phyloP scores from a whole-genome alignment of 2,797 vertebrate genomes.

The Merluccius polli region DNA sequence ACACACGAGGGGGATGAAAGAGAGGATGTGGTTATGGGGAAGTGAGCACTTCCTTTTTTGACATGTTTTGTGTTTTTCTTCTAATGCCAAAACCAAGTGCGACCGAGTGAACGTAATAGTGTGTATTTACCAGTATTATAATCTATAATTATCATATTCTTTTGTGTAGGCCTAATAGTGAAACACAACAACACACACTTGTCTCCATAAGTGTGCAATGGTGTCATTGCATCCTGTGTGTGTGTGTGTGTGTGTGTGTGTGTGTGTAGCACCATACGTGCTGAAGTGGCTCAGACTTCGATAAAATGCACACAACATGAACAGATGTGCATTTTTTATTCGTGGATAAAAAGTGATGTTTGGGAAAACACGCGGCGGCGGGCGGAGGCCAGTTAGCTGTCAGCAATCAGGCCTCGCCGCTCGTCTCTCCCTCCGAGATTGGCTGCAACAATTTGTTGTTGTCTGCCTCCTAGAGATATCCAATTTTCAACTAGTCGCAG shows the following conservation, averaged over 20 bases:
- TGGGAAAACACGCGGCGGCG: neutral
- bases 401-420: conserved; percentile 40
- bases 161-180: no score
- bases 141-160: no score
- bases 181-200: no score
- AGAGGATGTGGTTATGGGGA: conserved; percentile 60
- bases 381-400: conserved; percentile 20
- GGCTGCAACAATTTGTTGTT: conserved; percentile 39
- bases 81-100: conserved; percentile 1
- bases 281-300: no score
- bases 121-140: no score
- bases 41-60: conserved; percentile 64
- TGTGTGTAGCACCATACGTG: no score
- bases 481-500: conserved; percentile 15
- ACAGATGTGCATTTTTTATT: neutral
- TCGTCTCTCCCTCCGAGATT: conserved; percentile 47
- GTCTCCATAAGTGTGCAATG: no score
- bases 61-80: neutral
- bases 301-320: no score
- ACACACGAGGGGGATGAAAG: conserved; percentile 33
- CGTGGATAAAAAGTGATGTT: neutral
- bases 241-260: no score
- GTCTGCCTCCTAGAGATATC: conserved; percentile 36
- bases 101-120: neutral
- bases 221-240: no score